These are phyloP conservation scores for Pachycephala philippinensis DNA, from an alignment of 2,113 vertebrate species.

Conservation along the genomic window DNA sequence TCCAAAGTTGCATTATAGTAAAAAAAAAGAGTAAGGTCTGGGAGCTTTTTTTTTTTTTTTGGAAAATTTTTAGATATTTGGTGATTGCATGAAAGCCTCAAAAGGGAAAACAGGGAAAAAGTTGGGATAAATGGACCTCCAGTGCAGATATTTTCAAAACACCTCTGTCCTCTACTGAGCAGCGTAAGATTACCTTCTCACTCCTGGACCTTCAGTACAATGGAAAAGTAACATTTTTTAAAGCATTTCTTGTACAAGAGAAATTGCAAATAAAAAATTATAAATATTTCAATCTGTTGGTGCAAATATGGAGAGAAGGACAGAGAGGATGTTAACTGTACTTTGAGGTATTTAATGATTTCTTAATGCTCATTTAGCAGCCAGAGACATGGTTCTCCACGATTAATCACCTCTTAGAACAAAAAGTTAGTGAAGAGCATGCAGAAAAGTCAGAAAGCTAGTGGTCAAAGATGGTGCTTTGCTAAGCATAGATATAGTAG, in stretches of 20 bases:
- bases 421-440: background rate
- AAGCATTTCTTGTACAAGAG: background rate
- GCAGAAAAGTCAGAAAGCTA: background rate
- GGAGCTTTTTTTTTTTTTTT: background rate
- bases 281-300: background rate
- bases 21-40: background rate
- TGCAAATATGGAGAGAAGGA: background rate
- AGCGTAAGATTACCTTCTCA: background rate
- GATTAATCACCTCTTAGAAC: background rate
- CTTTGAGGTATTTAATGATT: background rate
- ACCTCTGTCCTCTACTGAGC: background rate
- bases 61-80: background rate
- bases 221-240: background rate
- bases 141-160: background rate
- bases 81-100: background rate
- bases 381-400: background rate
- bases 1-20: background rate
- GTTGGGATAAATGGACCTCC: background rate
- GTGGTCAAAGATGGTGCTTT: background rate
- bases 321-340: background rate
- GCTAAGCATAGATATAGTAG: background rate
- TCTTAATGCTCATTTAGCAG: background rate
- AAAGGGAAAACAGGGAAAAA: background rate
- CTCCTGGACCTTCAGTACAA: background rate
- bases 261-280: background rate